phyloP scores from a whole-genome alignment of 2,797 vertebrate genomes.

The Sternarchorhynchus goeldii region DNA sequence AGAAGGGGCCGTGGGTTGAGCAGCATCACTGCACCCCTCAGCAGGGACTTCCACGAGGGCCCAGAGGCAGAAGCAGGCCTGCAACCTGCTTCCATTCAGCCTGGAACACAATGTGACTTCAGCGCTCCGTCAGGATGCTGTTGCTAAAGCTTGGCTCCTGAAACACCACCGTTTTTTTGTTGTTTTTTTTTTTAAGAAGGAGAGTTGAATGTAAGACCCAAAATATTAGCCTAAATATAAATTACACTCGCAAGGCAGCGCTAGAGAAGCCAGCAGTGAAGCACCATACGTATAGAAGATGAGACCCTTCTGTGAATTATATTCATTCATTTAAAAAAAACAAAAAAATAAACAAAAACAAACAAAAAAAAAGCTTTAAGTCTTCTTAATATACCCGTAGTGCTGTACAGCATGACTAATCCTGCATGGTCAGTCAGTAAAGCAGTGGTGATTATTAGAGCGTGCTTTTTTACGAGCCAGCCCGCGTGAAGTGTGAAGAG shows the following conservation, averaged over 20 bases:
- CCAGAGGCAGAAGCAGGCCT: conserved; percentile 24
- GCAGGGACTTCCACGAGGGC: conserved; percentile 7
- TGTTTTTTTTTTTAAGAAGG: too few relatives aligned
- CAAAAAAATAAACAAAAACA: too few relatives aligned
- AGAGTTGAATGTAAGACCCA: too few relatives aligned
- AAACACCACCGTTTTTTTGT: background rate
- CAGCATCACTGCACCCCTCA: conserved; percentile 9
- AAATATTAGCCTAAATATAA: too few relatives aligned
- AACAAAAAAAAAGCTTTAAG: too few relatives aligned
- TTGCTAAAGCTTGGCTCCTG: background rate
- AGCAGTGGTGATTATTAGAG: conserved; percentile 33
- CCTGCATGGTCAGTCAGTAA: conserved; percentile 12
- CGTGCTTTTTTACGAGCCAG: conserved; percentile 22
- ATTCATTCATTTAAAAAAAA: background rate
- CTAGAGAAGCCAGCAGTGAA: too few relatives aligned
- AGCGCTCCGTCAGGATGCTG: background rate
- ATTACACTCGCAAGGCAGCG: too few relatives aligned
- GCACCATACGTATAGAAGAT: too few relatives aligned
- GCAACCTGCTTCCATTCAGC: background rate
- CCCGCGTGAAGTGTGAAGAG: conserved; percentile 41
- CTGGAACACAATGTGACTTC: background rate
- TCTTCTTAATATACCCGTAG: background rate
- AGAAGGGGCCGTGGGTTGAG: conserved; percentile 19
- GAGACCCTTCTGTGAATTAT: background rate
- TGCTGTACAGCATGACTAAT: conserved; percentile 1